Percentiles rank a stretch among this genome's conserved stretches.
Evolutionary conservation across 2,113 vertebrate species (phyloP).

Genomic region (Vulpes lagopus): DNA sequence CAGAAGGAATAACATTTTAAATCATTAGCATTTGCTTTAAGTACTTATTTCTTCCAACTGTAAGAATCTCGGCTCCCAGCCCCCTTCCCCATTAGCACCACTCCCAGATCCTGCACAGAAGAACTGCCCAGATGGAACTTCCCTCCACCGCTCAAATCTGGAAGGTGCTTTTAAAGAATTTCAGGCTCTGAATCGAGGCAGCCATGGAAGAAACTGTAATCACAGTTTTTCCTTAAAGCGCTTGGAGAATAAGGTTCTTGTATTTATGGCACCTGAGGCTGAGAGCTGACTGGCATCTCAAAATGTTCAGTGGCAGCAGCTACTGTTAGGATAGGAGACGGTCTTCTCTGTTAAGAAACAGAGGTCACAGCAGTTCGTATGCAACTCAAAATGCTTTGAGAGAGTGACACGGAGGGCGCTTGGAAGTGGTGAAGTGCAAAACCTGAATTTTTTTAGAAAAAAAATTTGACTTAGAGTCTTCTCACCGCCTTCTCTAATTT

Average conservation of each 20-base stretch:
- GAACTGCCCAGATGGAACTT: constrained; percentile 71
- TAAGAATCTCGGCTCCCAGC: constrained; percentile 75
- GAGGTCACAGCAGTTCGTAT: constrained; percentile 22
- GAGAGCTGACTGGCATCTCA: constrained; percentile 50
- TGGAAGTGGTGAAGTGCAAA: constrained; percentile 79
- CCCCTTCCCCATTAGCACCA: constrained; percentile 71
- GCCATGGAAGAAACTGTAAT: constrained; percentile 68
- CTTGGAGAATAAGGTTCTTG: constrained; percentile 53
- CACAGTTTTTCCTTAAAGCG: constrained; percentile 65
- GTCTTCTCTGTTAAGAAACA: constrained; percentile 31
- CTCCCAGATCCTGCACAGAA: background rate
- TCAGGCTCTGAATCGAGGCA: constrained; percentile 54
- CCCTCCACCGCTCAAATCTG: constrained; percentile 51
- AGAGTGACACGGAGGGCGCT: constrained; percentile 7
- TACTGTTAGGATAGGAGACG: constrained; percentile 52
- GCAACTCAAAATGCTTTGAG: constrained; percentile 41
- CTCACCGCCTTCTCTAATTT: constrained; percentile 46
- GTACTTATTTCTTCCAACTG: constrained; percentile 86
- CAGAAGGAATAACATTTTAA: constrained; percentile 90
- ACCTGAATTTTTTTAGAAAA: constrained; percentile 75
- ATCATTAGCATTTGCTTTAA: constrained; percentile 89
- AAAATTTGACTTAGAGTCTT: no score
- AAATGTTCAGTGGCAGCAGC: constrained; percentile 50
- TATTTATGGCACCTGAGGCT: constrained; percentile 68
- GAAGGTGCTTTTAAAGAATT: constrained; percentile 76